phyloP scores from a whole-genome alignment of 2,113 vertebrate genomes.

The Mustela lutreola region DNA sequence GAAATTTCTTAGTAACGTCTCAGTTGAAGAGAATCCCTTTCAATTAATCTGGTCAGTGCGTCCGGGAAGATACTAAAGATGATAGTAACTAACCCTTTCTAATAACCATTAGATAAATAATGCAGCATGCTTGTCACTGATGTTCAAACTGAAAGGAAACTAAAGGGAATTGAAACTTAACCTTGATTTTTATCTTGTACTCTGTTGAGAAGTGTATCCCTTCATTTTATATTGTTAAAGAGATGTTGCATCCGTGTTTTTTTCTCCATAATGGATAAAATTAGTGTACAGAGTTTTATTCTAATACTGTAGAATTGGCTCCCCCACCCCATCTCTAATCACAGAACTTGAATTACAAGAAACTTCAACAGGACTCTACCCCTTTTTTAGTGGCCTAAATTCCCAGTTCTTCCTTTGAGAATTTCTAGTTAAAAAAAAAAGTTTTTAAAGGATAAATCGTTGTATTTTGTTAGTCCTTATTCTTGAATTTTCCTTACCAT shows the following conservation, averaged over 20 bases:
- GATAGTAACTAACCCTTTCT: neutral
- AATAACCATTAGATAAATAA: neutral
- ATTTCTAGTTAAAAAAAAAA: neutral
- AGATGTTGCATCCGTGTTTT: neutral
- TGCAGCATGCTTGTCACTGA: neutral
- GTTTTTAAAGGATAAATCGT: neutral
- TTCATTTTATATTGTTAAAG: neutral
- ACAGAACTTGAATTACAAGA: constrained; percentile 1
- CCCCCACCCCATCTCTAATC: neutral
- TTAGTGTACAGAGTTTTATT: neutral
- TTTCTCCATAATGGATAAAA: neutral
- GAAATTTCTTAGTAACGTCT: neutral
- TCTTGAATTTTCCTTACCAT: constrained; percentile 43
- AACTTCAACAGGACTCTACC: neutral
- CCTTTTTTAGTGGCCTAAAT: neutral
- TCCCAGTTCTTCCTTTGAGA: neutral
- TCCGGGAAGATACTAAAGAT: neutral
- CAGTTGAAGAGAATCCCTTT: neutral
- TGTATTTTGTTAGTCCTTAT: constrained; percentile 3
- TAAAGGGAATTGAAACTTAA: neutral
- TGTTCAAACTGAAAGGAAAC: neutral
- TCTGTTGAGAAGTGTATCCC: neutral
- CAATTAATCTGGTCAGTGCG: neutral
- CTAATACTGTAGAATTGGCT: neutral
- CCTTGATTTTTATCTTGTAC: neutral